A percentile compares a stretch with the other conserved stretches of the same genome.
Evolutionary conservation across 2,113 vertebrate species (phyloP).

Genomic region (Halichoerus grypus): DNA sequence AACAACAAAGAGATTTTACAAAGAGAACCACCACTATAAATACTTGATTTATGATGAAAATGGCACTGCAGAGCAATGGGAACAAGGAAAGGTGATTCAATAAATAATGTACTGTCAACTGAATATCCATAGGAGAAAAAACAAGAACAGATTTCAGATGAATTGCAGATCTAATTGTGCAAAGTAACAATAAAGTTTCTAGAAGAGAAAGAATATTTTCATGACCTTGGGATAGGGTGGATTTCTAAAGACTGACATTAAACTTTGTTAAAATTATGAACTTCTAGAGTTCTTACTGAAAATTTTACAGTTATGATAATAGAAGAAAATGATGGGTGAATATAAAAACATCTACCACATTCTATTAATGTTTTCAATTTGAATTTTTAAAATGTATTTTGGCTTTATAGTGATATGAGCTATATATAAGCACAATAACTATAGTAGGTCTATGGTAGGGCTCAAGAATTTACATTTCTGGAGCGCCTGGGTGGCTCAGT

Average conservation of each 20-base stretch:
- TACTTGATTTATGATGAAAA: not conserved
- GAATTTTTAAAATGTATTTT: not conserved
- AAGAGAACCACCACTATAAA: not conserved
- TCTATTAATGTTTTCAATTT: slow-evolving; percentile 9
- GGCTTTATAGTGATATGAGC: not conserved
- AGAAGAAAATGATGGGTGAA: not conserved
- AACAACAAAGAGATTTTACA: not conserved
- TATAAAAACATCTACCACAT: not conserved
- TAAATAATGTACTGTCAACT: not conserved
- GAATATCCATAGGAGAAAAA: not conserved
- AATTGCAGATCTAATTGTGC: not conserved
- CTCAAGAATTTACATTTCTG: not conserved
- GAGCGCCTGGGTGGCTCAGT: not conserved
- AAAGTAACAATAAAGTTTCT: slow-evolving; percentile 18
- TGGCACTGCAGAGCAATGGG: not conserved
- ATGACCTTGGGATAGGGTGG: not conserved
- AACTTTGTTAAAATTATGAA: slow-evolving; percentile 27
- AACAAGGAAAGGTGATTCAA: not conserved
- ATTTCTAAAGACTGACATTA: not conserved
- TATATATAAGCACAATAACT: not conserved
- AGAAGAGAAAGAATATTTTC: slow-evolving; percentile 22
- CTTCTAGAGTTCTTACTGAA: not conserved
- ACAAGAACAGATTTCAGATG: not conserved
- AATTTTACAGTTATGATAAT: not conserved
- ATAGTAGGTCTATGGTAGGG: not conserved